Evolutionary conservation across 2,113 vertebrate genomes (phyloP).

Genomic region (Phaetusa simplex): DNA sequence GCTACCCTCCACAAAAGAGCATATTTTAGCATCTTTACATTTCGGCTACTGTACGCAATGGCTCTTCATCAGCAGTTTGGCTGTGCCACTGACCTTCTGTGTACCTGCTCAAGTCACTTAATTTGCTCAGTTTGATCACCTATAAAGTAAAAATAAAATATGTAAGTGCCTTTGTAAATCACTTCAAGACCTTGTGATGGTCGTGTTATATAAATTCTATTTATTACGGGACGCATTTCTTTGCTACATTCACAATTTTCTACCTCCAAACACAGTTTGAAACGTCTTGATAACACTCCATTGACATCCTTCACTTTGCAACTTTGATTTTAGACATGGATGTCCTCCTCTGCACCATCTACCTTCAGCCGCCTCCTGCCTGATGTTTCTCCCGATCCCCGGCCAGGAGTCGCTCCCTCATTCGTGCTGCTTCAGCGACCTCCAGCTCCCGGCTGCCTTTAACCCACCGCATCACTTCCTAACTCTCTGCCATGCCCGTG

Average conservation of each 20-base stretch:
- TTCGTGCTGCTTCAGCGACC: not conserved
- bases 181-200: not conserved
- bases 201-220: not conserved
- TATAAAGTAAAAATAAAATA: not conserved
- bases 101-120: not conserved
- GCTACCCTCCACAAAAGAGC: not conserved
- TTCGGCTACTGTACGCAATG: not conserved
- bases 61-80: not conserved
- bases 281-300: not conserved
- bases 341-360: not conserved
- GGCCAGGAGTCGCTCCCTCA: not conserved
- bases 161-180: not conserved
- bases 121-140: not conserved
- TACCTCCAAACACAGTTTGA: not conserved
- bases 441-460: not conserved
- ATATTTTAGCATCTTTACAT: not conserved
- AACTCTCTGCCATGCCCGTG: not conserved
- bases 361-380: not conserved
- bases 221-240: not conserved
- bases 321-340: not conserved
- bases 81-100: not conserved
- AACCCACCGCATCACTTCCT: not conserved
- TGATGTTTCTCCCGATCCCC: not conserved
- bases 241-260: not conserved
- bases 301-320: not conserved